Evolutionary conservation across 2,888 invertebrate species (phyloP), one percentile per base, ranked within the genome.

Genomic region (Diadegma fenestrale): DNA sequence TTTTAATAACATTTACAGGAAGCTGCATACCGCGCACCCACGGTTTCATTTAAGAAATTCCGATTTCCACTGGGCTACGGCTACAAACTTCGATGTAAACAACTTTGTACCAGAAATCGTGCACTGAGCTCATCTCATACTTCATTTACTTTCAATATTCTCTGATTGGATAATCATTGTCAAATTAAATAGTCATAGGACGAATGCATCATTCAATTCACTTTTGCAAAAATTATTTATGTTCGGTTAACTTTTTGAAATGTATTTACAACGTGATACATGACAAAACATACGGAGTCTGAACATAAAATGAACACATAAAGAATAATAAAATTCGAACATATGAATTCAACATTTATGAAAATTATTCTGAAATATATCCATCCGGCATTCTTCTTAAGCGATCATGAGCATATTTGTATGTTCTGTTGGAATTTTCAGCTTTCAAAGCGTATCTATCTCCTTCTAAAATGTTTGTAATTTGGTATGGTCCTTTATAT

Each of bases 71-170:
- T 30, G 61, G 30, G 30, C 61, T 63, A 63, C 33, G 33, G 5
- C 37, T 63, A 63, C 63, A 63, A 37, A 33, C 33, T 37, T 63
- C 63, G 37, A 63, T 63, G 63, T 63, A 63, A 61, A 30, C 37
- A 30, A 63, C 33, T 37, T 63, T 30, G 17, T 12, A 33, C 17
- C 10, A 30, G 30, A 17, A 63, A 63, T 30, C 33, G 17, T 63
- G 30, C 14, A 63, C 30, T 63, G 26, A 63, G 61, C 30, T 63
- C 61, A 30, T 63, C 30, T 63, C 2, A 33, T 63, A 17, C 30
- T 33, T 14, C 61, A 1, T 63, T 63, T 10, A 10, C 7, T 61
- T 61, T 26, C 30, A 14, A 10, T 10, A 61, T 61, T 61, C 26
- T 61, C 30, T 61, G 12, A 54, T 54, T 58, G 26, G 26, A 61